phyloP scores from a whole-genome alignment of 2,113 vertebrate species.

The Cynoglossus semilaevis region DNA sequence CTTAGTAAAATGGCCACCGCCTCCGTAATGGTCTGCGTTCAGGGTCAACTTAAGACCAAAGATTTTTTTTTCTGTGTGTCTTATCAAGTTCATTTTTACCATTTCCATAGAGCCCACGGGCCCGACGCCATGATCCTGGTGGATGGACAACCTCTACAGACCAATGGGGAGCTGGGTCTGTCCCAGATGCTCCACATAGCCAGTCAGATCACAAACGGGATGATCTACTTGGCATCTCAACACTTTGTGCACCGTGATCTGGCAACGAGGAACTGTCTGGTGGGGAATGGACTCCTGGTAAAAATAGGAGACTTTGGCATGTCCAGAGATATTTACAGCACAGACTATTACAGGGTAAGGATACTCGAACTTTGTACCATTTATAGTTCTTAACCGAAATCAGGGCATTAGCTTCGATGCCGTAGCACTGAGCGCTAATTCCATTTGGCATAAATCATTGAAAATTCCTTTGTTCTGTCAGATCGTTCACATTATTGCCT shows the following conservation, averaged over 20 bases:
- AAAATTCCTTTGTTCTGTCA: too few relatives aligned
- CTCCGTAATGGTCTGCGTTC: too few relatives aligned
- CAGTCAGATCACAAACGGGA: conserved; percentile 92
- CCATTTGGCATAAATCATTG: too few relatives aligned
- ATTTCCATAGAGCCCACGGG: conserved; percentile 86
- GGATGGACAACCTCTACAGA: conserved; percentile 91
- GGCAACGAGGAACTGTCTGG: conserved; percentile 96
- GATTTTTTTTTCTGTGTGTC: background rate
- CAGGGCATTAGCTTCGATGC: too few relatives aligned
- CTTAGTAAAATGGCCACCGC: too few relatives aligned
- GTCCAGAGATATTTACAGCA: conserved; percentile 98
- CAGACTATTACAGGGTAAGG: conserved; percentile 98
- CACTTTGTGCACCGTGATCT: conserved; percentile 98
- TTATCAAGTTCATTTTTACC: background rate
- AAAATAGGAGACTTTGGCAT: conserved; percentile 99
- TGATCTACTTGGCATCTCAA: conserved; percentile 96
- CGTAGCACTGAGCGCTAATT: too few relatives aligned
- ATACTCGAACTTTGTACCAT: background rate
- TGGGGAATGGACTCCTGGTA: conserved; percentile 91
- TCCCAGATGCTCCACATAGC: conserved; percentile 98
- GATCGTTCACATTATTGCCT: too few relatives aligned
- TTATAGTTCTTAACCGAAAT: background rate
- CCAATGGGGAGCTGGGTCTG: conserved; percentile 89
- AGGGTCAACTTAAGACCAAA: too few relatives aligned
- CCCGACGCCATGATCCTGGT: conserved; percentile 97